Base-by-base conservation (phyloP, 2,113 vertebrate species). In the Leptosomus discolor region DNA sequence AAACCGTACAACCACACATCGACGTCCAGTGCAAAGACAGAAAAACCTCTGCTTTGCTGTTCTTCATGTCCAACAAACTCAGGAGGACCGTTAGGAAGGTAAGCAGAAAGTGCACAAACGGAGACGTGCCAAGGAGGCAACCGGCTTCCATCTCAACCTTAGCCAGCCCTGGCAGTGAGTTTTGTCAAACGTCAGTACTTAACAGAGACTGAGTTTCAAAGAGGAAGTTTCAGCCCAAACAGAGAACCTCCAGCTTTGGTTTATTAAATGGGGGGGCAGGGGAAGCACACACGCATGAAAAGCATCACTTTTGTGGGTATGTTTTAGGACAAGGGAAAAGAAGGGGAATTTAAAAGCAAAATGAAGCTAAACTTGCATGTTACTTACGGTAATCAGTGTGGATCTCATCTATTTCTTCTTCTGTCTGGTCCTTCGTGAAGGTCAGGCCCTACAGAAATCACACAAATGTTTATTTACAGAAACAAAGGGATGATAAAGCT, bases 311-410 rank as follows among this genome's bases (percentile, higher is more conserved):
- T 5, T 16, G 12, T 23, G 8, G 24, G 34, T 11, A 8, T 30
- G 24, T 39, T 54, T 68, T 20, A 48, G 58, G 12, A 51, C 43
- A n/a, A 16, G 29, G 26, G n/a, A 53, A 77, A 56, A 68, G 5
- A 22, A 82, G 8, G 12, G 5, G 10, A 45, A 43, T 61, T 70
- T 46, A n/a, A 39, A 67, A 84, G 22, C 11, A 57, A 75, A 85
- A 46, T 7, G 3, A 81, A 69, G 79, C 21, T 36, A 75, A 96
- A 82, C 9, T 50, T 68, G 23, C 1, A 0, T 8, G 27, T 83
- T 74, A 99, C 99, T 99, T 98, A 99, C 99, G 98, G 80, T 99
- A 99, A 67, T 97, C 97, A 85, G 98, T 94, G 48, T 99, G 99
- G 92, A 99, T 95, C 94, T 98, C 97, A 48, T 99, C 99, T 93